Evolutionary conservation across 1,140 invertebrate genomes (phyloP).

Genomic region (Neodiprion fabricii): DNA sequence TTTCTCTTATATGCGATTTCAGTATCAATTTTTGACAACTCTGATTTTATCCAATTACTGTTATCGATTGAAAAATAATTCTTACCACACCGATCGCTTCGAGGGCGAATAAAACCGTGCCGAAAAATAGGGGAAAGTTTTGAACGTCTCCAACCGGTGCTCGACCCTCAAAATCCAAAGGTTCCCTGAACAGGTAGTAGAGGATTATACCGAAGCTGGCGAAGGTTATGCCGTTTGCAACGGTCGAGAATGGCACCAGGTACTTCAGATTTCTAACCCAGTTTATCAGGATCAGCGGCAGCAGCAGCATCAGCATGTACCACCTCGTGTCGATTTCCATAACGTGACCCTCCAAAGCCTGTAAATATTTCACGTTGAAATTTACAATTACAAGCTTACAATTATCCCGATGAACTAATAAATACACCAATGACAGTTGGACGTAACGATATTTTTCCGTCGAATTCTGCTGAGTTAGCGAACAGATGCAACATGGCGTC

Average conservation of each 20-base stretch:
- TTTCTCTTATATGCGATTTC: no score
- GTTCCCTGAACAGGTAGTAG: conserved; percentile 69
- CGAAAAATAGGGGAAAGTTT: conserved; percentile 72
- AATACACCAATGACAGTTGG: no score
- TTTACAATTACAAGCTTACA: no score
- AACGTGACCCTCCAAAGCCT: conserved; percentile 40
- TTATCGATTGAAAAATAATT: conserved; percentile 23
- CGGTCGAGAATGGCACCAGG: conserved; percentile 75
- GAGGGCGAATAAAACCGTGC: conserved; percentile 78
- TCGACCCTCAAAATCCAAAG: conserved; percentile 60
- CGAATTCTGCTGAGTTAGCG: no score
- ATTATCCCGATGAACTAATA: no score
- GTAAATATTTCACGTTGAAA: conserved; percentile 13
- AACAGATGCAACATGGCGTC: no score
- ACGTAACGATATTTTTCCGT: no score
- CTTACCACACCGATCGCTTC: conserved; percentile 78
- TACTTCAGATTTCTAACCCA: conserved; percentile 76
- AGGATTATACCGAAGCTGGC: conserved; percentile 73
- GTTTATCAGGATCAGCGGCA: conserved; percentile 76
- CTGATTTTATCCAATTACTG: background rate
- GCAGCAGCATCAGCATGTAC: conserved; percentile 71
- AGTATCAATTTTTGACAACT: conserved; percentile 11
- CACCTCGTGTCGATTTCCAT: conserved; percentile 59
- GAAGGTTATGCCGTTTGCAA: conserved; percentile 74
- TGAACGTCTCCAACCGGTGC: conserved; percentile 58